Evolutionary conservation across 2,888 invertebrate species (phyloP).

Genomic region (Geophilus truncorum): DNA sequence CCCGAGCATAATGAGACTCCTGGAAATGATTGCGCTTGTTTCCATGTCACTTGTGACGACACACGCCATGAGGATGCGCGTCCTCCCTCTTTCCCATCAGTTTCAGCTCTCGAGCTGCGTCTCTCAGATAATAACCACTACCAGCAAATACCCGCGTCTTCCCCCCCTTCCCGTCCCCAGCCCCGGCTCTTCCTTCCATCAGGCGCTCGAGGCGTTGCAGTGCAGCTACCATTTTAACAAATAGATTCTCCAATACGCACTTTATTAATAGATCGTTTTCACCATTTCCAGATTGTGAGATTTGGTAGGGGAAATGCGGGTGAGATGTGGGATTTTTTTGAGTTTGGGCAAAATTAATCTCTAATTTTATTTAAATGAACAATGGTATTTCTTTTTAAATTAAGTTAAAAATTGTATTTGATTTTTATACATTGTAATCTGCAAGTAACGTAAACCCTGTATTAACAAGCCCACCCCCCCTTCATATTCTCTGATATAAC

Average conservation of each 20-base stretch:
- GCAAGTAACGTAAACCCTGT: too few relatives aligned
- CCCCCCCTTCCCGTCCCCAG: neutral
- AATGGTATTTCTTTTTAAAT: too few relatives aligned
- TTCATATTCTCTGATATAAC: too few relatives aligned
- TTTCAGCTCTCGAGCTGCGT: slow-evolving; percentile 11
- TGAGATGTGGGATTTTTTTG: too few relatives aligned
- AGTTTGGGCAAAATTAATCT: too few relatives aligned
- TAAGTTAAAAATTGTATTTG: too few relatives aligned
- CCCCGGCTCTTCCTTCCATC: neutral
- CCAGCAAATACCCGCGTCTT: neutral
- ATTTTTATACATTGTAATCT: too few relatives aligned
- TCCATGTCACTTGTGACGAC: slow-evolving; percentile 27
- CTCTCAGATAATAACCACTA: slow-evolving; percentile 23
- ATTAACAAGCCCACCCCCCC: too few relatives aligned
- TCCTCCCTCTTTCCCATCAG: slow-evolving; percentile 27
- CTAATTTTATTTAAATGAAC: too few relatives aligned
- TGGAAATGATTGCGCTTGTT: slow-evolving; percentile 25
- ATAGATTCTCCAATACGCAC: neutral
- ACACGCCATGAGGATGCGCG: slow-evolving; percentile 22
- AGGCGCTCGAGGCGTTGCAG: neutral
- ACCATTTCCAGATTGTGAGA: neutral
- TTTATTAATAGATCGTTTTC: neutral
- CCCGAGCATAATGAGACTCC: slow-evolving; percentile 20
- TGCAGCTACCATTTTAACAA: neutral
- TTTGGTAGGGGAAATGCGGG: too few relatives aligned